A percentile compares a stretch with the other conserved stretches of the same genome.
Conservation (phyloP, 2,113 vertebrate genomes). For the Mungos mungo region DNA sequence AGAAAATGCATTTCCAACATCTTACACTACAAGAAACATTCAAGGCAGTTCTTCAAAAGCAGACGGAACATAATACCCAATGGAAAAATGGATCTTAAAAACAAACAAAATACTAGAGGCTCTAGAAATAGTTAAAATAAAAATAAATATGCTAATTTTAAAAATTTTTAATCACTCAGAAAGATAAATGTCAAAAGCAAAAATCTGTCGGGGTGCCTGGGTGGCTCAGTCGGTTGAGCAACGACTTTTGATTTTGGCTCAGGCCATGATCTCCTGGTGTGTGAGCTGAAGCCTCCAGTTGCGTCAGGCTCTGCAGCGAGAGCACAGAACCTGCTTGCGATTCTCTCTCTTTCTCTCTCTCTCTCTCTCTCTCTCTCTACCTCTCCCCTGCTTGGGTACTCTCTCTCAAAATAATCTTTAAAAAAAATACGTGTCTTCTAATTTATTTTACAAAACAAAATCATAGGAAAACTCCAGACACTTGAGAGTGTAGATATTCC, state of each 20-base stretch:
- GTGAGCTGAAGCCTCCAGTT: no score
- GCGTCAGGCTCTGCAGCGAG: no score
- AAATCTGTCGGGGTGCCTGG: neutral
- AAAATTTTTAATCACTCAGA: neutral
- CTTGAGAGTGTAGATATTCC: neutral
- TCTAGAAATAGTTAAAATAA: neutral
- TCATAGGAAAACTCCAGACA: neutral
- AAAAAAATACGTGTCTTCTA: neutral
- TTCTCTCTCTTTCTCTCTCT: no score
- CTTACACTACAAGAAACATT: neutral
- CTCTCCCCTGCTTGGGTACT: no score
- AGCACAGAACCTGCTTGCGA: no score
- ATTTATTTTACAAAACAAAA: conserved; percentile 15
- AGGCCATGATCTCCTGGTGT: no score
- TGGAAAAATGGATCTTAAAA: neutral
- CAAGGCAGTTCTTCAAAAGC: neutral
- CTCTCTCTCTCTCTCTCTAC: no score
- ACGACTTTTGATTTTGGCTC: no score
- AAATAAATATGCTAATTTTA: neutral
- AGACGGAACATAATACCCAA: neutral
- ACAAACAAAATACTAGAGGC: neutral
- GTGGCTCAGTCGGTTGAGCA: no score
- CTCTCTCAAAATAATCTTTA: no score
- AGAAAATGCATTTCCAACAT: neutral
- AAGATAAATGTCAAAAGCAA: neutral